Percentiles rank a stretch among this genome's conserved stretches.
These are phyloP conservation scores for Conchocele bisecta DNA, from an alignment of 2,888 invertebrate genomes.

Conservation along the genomic window DNA sequence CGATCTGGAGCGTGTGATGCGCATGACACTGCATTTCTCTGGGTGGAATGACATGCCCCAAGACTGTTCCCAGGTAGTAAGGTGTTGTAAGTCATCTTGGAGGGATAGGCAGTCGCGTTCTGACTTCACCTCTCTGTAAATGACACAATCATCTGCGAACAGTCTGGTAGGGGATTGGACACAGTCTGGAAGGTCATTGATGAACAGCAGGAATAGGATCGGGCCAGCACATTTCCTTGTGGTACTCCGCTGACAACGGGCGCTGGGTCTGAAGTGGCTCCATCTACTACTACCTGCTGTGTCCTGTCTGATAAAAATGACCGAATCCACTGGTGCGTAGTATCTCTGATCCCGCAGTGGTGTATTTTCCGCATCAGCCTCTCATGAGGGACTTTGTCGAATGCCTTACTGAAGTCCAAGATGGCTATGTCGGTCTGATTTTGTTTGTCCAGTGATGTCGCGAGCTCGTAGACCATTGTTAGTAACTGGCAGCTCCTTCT, in stretches of 20 bases:
- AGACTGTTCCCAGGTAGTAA: constrained; percentile 31
- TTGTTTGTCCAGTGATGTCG: neutral
- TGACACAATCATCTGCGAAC: constrained; percentile 28
- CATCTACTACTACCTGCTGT: constrained; percentile 20
- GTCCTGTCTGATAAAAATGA: constrained; percentile 10
- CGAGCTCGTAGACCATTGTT: constrained; percentile 2
- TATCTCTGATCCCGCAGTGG: constrained; percentile 5
- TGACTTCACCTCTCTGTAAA: neutral
- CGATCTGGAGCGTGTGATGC: constrained; percentile 17
- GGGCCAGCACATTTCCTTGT: constrained; percentile 21
- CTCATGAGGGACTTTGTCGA: constrained; percentile 19
- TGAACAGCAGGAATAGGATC: constrained; percentile 11
- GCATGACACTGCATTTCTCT: constrained; percentile 33
- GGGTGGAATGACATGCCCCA: constrained; percentile 47
- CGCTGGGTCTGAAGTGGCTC: neutral
- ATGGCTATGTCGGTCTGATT: neutral
- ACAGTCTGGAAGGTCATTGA: constrained; percentile 6
- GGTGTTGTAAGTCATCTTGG: constrained; percentile 26
- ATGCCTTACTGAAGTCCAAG: constrained; percentile 28
- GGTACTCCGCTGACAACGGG: constrained; percentile 19
- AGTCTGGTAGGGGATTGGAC: constrained; percentile 15
- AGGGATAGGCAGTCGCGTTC: neutral
- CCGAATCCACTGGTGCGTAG: neutral
- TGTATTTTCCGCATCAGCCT: constrained; percentile 11
- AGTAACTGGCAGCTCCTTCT: neutral